These are phyloP conservation scores for Glyptemys insculpta DNA, from an alignment of 2,797 vertebrate genomes.

Conservation along the genomic window DNA sequence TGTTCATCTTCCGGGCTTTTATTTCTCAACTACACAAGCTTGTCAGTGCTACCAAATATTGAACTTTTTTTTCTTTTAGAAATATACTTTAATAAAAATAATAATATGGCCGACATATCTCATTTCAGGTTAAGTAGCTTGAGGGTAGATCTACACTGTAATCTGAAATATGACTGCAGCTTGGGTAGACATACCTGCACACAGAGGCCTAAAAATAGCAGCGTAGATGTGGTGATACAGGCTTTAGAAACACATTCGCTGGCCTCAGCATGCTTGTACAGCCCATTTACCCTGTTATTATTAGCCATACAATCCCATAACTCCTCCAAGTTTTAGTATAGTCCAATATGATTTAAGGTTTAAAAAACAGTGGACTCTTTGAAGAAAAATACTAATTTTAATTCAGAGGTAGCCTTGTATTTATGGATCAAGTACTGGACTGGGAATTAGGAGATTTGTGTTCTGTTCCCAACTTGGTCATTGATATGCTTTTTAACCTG, in stretches of 20 bases:
- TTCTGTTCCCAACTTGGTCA: neutral
- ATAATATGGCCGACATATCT: neutral
- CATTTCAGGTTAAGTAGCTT: neutral
- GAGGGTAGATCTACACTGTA: neutral
- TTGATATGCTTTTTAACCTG: neutral
- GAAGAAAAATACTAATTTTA: neutral
- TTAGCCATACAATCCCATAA: neutral
- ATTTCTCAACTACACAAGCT: neutral
- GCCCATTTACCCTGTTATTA: neutral
- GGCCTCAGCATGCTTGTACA: neutral
- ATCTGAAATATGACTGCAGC: neutral
- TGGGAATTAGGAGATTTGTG: neutral
- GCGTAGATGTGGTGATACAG: neutral
- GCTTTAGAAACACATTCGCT: neutral
- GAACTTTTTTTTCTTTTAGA: neutral
- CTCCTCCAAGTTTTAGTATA: neutral
- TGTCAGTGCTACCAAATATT: neutral
- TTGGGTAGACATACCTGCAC: neutral
- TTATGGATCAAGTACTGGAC: neutral
- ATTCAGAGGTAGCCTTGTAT: neutral
- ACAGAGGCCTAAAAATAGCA: neutral
- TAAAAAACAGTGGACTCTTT: neutral
- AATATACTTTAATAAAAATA: neutral
- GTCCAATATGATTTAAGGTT: neutral
- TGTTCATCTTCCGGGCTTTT: neutral